These are phyloP conservation scores for Bos taurus DNA, from an alignment of 2,113 vertebrate species.

Conservation along the genomic window DNA sequence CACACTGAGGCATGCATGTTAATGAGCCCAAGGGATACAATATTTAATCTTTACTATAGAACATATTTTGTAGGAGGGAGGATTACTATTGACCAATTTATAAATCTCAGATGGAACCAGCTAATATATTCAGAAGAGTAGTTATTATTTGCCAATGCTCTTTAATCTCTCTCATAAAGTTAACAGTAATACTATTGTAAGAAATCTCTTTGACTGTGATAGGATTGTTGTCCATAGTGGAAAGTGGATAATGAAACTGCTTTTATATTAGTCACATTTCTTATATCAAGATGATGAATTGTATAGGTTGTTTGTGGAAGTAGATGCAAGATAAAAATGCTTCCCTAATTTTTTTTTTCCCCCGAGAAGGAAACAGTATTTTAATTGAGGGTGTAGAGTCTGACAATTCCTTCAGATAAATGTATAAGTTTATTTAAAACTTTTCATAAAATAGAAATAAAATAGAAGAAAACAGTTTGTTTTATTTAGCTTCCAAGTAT, in stretches of 20 bases:
- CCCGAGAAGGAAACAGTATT: neutral
- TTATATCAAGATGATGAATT: neutral
- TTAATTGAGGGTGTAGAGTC: neutral
- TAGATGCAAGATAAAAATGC: neutral
- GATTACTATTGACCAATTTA: neutral
- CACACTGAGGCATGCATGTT: neutral
- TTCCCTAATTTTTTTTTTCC: neutral
- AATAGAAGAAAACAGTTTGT: neutral
- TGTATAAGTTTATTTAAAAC: neutral
- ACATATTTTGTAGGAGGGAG: neutral
- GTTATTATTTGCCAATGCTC: neutral
- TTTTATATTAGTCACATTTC: neutral
- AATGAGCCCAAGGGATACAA: neutral
- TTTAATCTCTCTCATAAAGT: neutral
- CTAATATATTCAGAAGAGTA: neutral
- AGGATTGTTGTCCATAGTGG: neutral
- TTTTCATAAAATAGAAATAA: neutral
- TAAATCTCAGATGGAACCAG: neutral
- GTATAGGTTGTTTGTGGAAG: neutral
- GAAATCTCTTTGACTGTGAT: neutral
- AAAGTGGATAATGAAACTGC: neutral
- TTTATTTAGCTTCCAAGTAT: neutral
- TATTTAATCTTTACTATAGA: neutral
- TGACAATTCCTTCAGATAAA: neutral
- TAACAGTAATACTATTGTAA: neutral